Evolutionary conservation across 2,113 vertebrate species (phyloP).

Genomic region (Dromaius novaehollandiae): DNA sequence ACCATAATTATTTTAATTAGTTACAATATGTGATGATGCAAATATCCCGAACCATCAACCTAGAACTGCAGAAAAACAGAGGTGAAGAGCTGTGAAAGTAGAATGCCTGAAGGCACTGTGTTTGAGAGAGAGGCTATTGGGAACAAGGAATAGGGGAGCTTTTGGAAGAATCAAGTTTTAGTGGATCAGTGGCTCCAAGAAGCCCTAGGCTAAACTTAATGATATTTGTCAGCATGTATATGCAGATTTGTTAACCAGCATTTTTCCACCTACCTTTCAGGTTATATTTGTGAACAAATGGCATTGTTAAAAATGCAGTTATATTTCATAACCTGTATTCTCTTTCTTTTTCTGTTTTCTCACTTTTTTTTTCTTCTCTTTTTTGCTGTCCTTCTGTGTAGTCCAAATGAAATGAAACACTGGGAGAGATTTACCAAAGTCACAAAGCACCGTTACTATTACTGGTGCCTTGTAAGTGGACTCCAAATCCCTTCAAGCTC

Average conservation of each 20-base stretch:
- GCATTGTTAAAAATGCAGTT: not conserved
- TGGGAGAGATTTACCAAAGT: not conserved
- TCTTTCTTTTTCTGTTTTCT: not conserved
- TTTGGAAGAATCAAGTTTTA: not conserved
- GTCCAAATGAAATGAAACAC: not conserved
- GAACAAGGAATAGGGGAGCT: not conserved
- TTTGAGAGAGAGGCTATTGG: not conserved
- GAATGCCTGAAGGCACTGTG: not conserved
- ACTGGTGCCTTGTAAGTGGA: not conserved
- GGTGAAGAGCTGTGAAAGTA: not conserved
- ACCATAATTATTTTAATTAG: not conserved
- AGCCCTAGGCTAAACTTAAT: not conserved
- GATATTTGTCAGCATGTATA: not conserved
- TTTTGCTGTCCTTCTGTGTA: not conserved
- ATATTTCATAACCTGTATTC: not conserved
- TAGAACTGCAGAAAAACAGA: not conserved
- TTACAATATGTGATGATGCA: not conserved
- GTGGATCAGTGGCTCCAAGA: not conserved
- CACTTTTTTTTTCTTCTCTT: not conserved
- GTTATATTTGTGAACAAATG: not conserved
- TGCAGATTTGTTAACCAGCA: not conserved
- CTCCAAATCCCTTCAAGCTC: not conserved
- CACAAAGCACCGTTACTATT: not conserved
- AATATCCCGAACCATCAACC: not conserved
- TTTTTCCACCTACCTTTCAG: not conserved